Conservation (phyloP, 2,888 invertebrate species). For the Agrochola lychnidis region DNA sequence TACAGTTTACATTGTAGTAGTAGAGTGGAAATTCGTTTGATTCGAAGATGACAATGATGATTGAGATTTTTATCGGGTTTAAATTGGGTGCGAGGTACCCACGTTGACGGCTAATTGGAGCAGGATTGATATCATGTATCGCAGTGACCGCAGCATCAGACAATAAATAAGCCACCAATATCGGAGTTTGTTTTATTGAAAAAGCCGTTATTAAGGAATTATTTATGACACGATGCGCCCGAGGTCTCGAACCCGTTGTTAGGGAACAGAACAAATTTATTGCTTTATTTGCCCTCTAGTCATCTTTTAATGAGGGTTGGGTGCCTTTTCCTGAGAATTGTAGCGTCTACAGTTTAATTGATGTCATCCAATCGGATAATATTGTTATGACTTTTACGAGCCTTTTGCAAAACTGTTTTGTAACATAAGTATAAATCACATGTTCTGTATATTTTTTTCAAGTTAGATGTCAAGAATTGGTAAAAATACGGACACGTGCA, state of each 20-base stretch:
- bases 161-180: constrained; percentile 39
- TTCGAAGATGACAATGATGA: constrained; percentile 35
- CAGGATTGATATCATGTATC: constrained; percentile 31
- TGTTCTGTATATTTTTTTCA: not conserved
- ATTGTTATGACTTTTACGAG: not conserved
- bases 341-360: not conserved
- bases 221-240: constrained; percentile 42
- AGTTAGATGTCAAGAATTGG: not conserved
- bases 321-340: not conserved
- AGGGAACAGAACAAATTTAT: constrained; percentile 29
- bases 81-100: constrained; percentile 1
- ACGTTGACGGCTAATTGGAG: constrained; percentile 25
- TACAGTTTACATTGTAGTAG: constrained; percentile 68
- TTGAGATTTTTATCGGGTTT: constrained; percentile 35
- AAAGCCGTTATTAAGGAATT: constrained; percentile 47
- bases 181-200: constrained; percentile 49
- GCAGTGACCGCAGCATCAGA: constrained; percentile 7
- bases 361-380: not conserved
- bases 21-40: constrained; percentile 71
- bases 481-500: not conserved
- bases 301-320: constrained; percentile 32
- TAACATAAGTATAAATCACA: not conserved
- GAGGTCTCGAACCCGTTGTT: constrained; percentile 23
- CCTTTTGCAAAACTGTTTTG: not conserved
- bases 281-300: constrained; percentile 32